Base-by-base conservation (phyloP, 2,113 vertebrate genomes). In the Myiozetetes cayanensis region DNA sequence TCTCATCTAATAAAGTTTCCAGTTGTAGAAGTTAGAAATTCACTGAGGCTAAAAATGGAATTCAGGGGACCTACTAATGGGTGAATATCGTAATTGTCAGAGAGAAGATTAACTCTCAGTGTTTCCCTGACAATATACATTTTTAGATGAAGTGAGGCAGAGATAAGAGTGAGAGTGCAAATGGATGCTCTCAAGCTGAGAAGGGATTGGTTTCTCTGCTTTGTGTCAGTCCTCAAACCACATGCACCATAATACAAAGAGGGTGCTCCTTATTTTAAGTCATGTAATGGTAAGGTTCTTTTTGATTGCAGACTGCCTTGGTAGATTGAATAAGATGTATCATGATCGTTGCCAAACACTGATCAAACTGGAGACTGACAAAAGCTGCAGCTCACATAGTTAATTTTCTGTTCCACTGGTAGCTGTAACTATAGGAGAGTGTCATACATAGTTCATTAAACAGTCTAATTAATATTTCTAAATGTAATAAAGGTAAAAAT, bases 71-170 rank as follows among this genome's bases (percentile, higher is more conserved):
- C 14, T 70, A 53, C 3, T 58, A 30, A 41, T 50, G 17, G 10
- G 18, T 78, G 56, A 85, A 58, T 59, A 33, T 49, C 0, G 0
- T 78, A 27, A 50, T 41, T 3, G 2, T 47, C 23, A 52, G 44
- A 55, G 49, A 73, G 30, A 47, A 75, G 44, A 59, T 24, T 59
- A 79, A 71, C 30, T 68, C 33, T 59, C 14, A 22, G 35, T 39
- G n/a, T 85, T 94, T 71, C 14, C 11, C 24, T 74, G 46, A 68
- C 35, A 65, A 4, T 68, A 21, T n/a, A 39, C 5, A 1, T 86
- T 89, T 81, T 73, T 56, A 35, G 65, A 53, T 31, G 16, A 49
- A 70, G 19, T 70, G 55, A 52, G 44, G 28, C 41, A 41, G 59
- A 61, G 53, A 43, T 31, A 33, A 47, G 39, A 75, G 33, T 28